These are phyloP conservation scores for Numida meleagris DNA, from an alignment of 2,113 vertebrate species.

Conservation along the genomic window DNA sequence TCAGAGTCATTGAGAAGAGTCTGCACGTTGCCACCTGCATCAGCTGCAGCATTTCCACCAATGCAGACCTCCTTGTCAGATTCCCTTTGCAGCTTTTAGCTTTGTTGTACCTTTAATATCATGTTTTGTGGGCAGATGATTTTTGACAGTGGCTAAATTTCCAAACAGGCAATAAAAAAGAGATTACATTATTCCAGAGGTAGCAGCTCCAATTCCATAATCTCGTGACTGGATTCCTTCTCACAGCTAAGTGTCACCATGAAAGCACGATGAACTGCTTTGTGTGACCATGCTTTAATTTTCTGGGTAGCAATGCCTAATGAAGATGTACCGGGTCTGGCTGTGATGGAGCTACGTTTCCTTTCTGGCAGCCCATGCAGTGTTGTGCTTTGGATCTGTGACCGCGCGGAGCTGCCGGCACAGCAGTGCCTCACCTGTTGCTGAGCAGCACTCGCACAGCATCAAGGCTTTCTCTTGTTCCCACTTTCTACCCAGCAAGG, in stretches of 20 bases:
- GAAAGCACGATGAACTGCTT: conserved; percentile 33
- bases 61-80: too few species aligned
- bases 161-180: neutral
- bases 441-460: neutral
- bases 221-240: neutral
- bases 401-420: rapidly evolving
- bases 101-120: neutral
- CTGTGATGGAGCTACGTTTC: neutral
- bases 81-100: neutral
- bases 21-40: neutral
- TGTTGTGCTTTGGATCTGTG: neutral
- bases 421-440: rapidly evolving
- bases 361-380: rapidly evolving
- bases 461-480: neutral
- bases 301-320: neutral
- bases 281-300: neutral
- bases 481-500: rapidly evolving
- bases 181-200: neutral
- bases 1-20: neutral
- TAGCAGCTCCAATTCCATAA: neutral
- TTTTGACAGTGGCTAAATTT: neutral
- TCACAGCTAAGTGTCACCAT: neutral
- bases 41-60: neutral
- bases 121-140: neutral
- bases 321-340: neutral